Evolutionary conservation across 2,797 vertebrate genomes (phyloP).

Genomic region (Sylvia borin): DNA sequence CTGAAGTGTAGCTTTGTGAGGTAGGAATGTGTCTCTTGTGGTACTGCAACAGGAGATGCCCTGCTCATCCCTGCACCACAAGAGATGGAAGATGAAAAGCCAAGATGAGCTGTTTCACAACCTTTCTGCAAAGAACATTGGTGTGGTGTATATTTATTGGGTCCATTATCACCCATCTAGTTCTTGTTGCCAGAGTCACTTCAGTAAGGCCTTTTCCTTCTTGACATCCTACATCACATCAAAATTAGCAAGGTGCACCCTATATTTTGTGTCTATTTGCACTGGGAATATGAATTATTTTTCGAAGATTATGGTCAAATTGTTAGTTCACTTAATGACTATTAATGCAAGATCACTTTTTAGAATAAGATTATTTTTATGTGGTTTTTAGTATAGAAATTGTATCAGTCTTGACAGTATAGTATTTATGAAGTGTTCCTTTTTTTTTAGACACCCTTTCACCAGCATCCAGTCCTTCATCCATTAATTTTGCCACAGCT

Average conservation of each 20-base stretch:
- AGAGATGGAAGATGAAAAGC: background rate
- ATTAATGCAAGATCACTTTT: background rate
- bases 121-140: background rate
- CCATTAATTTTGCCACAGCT: slow-evolving; percentile 78
- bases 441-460: slow-evolving; percentile 87
- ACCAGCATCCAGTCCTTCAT: slow-evolving; percentile 93
- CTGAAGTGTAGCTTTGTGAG: background rate
- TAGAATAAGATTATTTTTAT: background rate
- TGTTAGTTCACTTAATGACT: background rate
- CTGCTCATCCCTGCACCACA: background rate
- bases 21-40: background rate
- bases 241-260: background rate
- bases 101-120: background rate
- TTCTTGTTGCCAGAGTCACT: background rate
- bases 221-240: background rate
- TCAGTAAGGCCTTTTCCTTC: background rate
- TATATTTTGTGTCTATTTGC: background rate
- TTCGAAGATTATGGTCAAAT: background rate
- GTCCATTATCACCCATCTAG: background rate
- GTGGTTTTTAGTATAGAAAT: background rate
- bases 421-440: background rate
- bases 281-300: background rate
- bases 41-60: background rate
- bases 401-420: background rate
- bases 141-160: background rate